Base-by-base conservation (phyloP, 2,113 vertebrate genomes). In the Passer montanus region DNA sequence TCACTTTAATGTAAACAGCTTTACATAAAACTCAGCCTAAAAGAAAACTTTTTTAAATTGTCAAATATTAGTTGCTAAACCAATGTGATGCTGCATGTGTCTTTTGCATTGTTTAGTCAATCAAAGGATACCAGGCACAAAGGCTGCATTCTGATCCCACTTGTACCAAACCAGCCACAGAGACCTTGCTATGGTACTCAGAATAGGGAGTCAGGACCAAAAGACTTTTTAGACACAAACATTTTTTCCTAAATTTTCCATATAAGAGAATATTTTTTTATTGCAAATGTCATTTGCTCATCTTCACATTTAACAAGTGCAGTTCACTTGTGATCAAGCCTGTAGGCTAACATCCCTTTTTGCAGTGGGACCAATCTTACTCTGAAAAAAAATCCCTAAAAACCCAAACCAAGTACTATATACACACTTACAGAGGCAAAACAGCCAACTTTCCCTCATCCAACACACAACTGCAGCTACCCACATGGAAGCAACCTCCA, bases 1-100 rank as follows among this genome's bases (percentile, higher is more conserved):
- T 97, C 95, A 95, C 93, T 97, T 96, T 95, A 97, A 97, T 97
- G 93, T 97, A 97, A 97, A 97, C 94, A 95, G 95, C 92, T 96
- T 96, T 96, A 97, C 92, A 94, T 95, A 96, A 97, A 97, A 94
- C 84, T 86, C 90, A 91, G 84, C 47, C 93, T 95, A 78, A 93
- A 96, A 95, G 79, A 94, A 94, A 97, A 92, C 84, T 87, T 91
- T 87, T 96, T 37, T 2, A 94, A 90, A 96, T 94, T 93, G 93
- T 93, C 92, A 93, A 91, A 89, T 95, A 96, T 89, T 94, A 94
- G 92, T 95, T 87, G 84, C 88, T 95, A 83, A 88, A 96, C 94
- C 91, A 95, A 93, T 41, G 68, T 58, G 50, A 94, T 94, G 58
- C 50, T 90, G 93, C 59, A 87, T 90, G 59, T 58, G 69, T 43